Evolutionary conservation across 1,140 invertebrate species (phyloP).

Genomic region (Drosophila nigromelanica): DNA sequence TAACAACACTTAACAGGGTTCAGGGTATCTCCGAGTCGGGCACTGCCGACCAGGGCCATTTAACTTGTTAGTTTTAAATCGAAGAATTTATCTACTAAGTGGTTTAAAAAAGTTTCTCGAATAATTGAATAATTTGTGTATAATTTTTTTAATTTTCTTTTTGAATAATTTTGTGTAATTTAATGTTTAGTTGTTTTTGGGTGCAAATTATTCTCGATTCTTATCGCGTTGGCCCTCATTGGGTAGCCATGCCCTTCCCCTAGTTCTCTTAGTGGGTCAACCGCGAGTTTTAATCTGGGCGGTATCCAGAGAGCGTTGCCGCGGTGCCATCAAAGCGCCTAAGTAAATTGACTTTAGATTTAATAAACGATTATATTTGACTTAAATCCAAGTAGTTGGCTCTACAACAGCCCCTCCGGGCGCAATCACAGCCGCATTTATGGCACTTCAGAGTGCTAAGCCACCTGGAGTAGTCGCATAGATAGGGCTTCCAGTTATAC

Average conservation of each 20-base stretch:
- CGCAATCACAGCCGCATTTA: constrained; percentile 71
- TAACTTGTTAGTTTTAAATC: too few relatives aligned
- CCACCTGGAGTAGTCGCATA: constrained; percentile 49
- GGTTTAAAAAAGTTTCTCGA: too few relatives aligned
- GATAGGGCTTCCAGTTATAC: constrained; percentile 58
- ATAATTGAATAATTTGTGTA: too few relatives aligned
- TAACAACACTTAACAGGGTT: too few relatives aligned
- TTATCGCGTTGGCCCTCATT: constrained; percentile 7
- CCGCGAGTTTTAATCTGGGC: constrained; percentile 5
- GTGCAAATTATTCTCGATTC: neutral
- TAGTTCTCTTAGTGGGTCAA: constrained; percentile 62
- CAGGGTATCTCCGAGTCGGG: too few relatives aligned
- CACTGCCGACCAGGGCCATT: too few relatives aligned
- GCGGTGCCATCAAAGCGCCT: constrained; percentile 61
- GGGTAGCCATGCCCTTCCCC: constrained; percentile 39
- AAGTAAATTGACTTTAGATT: constrained; percentile 81
- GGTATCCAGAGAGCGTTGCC: constrained; percentile 24
- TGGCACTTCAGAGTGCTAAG: constrained; percentile 61
- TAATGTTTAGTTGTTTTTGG: constrained; percentile 3
- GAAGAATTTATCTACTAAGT: too few relatives aligned
- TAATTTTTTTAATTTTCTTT: too few relatives aligned
- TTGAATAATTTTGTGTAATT: neutral
- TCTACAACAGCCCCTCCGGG: constrained; percentile 58
- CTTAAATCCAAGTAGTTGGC: constrained; percentile 70
- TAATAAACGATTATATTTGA: constrained; percentile 78